A percentile compares a stretch with the other conserved stretches of the same genome.
phyloP scores from a whole-genome alignment of 2,113 vertebrate species.

The Mustela nigripes region DNA sequence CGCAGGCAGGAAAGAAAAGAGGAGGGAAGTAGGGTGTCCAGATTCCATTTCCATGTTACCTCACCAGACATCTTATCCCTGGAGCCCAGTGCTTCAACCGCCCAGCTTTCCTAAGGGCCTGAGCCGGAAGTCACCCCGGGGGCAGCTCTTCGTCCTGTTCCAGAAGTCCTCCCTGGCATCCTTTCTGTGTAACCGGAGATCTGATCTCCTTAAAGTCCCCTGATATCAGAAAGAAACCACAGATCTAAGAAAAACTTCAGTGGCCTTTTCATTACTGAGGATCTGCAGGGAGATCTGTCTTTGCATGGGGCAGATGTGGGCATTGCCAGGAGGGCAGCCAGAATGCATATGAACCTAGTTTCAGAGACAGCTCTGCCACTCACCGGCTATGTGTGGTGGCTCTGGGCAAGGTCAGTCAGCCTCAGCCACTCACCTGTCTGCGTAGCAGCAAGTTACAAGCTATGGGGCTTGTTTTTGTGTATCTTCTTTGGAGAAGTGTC shows the following conservation, averaged over 20 bases:
- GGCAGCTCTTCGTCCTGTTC: not conserved
- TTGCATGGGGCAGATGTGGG: not conserved
- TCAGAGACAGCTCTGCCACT: not conserved
- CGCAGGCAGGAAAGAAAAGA: not conserved
- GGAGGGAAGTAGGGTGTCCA: not conserved
- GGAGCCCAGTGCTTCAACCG: not conserved
- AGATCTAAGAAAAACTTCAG: not conserved
- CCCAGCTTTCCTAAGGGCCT: not conserved
- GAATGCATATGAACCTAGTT: not conserved
- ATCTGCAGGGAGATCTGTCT: not conserved
- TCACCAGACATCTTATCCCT: too few relatives aligned
- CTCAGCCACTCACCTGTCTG: not conserved
- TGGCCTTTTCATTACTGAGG: not conserved
- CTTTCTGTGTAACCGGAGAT: not conserved
- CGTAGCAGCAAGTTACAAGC: not conserved
- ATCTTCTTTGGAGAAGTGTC: not conserved
- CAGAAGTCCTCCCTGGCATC: not conserved
- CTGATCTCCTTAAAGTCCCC: not conserved
- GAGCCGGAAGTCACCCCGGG: not conserved
- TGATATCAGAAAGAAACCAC: not conserved
- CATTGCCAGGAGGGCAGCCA: not conserved
- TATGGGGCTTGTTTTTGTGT: not conserved
- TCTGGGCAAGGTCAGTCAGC: not conserved
- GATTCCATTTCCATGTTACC: not conserved
- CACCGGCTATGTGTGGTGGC: not conserved